These are phyloP conservation scores for Tetramorium alpestre DNA, from an alignment of 1,140 invertebrate genomes.

Conservation along the genomic window DNA sequence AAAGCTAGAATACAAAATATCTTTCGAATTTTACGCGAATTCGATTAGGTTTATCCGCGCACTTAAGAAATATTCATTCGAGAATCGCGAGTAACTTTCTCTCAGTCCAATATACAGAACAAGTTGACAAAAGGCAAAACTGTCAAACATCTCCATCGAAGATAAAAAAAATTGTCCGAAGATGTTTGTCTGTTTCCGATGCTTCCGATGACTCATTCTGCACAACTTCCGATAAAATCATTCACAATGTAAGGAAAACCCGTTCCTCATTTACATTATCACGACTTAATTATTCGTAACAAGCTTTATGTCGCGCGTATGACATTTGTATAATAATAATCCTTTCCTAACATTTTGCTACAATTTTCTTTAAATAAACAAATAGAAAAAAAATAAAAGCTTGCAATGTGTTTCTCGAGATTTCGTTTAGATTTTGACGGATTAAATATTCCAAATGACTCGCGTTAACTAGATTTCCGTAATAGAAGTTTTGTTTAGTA, in stretches of 20 bases:
- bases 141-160: not conserved
- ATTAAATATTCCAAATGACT: not conserved
- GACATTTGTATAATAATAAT: constrained; percentile 1
- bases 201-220: not conserved
- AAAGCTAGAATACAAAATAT: constrained; percentile 67
- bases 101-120: not conserved
- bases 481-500: constrained; percentile 18
- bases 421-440: not conserved
- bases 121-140: not conserved
- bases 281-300: not conserved
- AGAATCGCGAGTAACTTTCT: constrained; percentile 18
- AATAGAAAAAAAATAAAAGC: constrained; percentile 2
- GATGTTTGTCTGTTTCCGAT: not conserved
- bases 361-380: not conserved
- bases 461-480: constrained; percentile 14
- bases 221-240: not conserved
- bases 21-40: constrained; percentile 28
- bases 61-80: constrained; percentile 37
- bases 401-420: constrained; percentile 6
- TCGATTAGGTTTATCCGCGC: constrained; percentile 18
- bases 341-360: not conserved
- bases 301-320: not conserved
- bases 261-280: not conserved
- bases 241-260: not conserved
- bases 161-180: not conserved